phyloP scores from a whole-genome alignment of 2,113 vertebrate genomes.

The Setophaga coronata region DNA sequence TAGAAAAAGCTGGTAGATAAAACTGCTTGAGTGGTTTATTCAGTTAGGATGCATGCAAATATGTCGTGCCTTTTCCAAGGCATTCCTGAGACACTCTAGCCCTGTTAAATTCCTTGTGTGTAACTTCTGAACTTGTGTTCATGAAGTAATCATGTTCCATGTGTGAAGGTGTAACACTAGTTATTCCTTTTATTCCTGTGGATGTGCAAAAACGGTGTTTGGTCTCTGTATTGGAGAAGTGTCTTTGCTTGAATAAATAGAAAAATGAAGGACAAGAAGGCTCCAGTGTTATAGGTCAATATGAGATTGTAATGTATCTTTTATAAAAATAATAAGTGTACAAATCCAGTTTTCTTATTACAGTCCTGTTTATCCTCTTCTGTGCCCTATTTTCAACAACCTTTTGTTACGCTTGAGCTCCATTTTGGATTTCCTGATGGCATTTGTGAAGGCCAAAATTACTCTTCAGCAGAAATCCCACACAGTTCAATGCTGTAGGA shows the following conservation, averaged over 20 bases:
- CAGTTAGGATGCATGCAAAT: neutral
- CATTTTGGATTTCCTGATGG: neutral
- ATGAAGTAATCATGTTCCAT: neutral
- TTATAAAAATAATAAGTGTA: neutral
- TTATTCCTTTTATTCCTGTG: neutral
- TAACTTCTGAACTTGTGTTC: neutral
- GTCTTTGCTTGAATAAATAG: neutral
- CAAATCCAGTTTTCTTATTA: neutral
- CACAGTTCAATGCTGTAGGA: neutral
- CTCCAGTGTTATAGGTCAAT: neutral
- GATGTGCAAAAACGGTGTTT: neutral
- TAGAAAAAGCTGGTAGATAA: neutral
- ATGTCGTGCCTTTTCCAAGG: neutral
- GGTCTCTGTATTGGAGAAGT: neutral
- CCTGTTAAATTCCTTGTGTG: neutral
- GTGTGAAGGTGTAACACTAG: neutral
- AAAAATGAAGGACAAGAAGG: neutral
- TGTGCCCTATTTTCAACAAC: neutral
- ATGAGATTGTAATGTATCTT: neutral
- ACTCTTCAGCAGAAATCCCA: neutral
- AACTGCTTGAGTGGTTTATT: neutral
- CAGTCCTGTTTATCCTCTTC: neutral
- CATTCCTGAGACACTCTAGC: neutral
- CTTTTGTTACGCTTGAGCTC: neutral
- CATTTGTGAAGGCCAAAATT: neutral